phyloP scores from a whole-genome alignment of 2,797 vertebrate species.

The Lacerta bilineata region DNA sequence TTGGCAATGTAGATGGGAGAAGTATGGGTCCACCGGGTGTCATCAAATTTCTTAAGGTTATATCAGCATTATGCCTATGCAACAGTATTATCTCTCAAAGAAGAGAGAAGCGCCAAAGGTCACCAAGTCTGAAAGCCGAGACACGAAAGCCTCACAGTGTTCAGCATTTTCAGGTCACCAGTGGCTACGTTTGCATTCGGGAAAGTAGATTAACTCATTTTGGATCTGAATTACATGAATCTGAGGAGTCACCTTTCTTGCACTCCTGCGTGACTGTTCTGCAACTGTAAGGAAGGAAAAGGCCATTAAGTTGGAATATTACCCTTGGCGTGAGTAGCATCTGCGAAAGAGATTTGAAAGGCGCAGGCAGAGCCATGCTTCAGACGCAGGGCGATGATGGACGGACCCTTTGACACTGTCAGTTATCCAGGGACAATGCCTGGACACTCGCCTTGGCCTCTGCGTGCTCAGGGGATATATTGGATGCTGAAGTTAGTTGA shows the following conservation, averaged over 20 bases:
- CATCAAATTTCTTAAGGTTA: not conserved
- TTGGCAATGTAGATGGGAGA: not conserved
- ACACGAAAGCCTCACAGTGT: not conserved
- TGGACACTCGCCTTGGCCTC: not conserved
- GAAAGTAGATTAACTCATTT: not conserved
- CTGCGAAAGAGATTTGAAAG: not conserved
- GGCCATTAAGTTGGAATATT: not conserved
- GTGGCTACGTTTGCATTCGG: accelerated
- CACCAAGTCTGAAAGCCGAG: not conserved
- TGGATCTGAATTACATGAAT: slow-evolving; percentile 26
- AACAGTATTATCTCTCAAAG: not conserved
- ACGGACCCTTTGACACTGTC: not conserved
- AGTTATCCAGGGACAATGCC: not conserved
- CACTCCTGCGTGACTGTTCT: not conserved
- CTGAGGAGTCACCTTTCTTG: not conserved
- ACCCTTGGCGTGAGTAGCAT: not conserved
- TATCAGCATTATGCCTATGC: not conserved
- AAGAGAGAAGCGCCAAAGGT: not conserved
- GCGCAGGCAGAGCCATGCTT: not conserved
- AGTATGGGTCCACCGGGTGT: accelerated
- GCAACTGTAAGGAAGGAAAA: not conserved
- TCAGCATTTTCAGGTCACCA: not conserved
- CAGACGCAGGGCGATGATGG: not conserved
- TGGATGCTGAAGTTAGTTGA: too few relatives aligned
- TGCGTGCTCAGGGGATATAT: not conserved